phyloP scores from a whole-genome alignment of 2,888 invertebrate genomes.

The Drosophila ustulata region DNA sequence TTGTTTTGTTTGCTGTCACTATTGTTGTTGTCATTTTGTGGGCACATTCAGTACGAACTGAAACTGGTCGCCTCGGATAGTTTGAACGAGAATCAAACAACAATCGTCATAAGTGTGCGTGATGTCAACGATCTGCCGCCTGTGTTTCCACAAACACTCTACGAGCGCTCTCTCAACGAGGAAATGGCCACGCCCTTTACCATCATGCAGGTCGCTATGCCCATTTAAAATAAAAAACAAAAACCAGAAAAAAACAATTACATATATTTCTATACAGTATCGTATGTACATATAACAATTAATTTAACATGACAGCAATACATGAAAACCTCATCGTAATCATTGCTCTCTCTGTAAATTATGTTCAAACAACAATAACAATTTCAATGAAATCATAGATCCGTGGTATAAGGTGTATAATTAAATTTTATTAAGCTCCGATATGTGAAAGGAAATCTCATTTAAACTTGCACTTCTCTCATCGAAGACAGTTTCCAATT shows the following conservation, averaged over 20 bases:
- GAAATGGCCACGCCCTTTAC: constrained; percentile 91
- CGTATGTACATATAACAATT: constrained; percentile 47
- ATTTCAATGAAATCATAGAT: constrained; percentile 13
- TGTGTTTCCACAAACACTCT: constrained; percentile 89
- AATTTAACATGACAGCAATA: constrained; percentile 53
- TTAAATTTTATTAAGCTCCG: constrained; percentile 34
- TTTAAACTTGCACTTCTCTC: constrained; percentile 2
- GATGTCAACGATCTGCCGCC: constrained; percentile 97
- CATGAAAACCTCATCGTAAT: constrained; percentile 36
- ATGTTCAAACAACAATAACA: constrained; percentile 41
- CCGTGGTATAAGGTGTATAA: constrained; percentile 34
- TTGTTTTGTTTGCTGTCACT: constrained; percentile 1
- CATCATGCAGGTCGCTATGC: constrained; percentile 89
- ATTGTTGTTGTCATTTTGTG: constrained; percentile 22
- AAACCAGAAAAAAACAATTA: constrained; percentile 1
- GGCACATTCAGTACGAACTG: constrained; percentile 89
- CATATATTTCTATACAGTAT: constrained; percentile 10
- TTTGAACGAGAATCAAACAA: constrained; percentile 94
- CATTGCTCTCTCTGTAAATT: constrained; percentile 45
- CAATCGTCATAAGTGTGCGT: constrained; percentile 92
- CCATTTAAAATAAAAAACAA: constrained; percentile 1
- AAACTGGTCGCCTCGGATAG: constrained; percentile 96
- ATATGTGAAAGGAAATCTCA: constrained; percentile 21
- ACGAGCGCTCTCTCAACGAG: constrained; percentile 91
- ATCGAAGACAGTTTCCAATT: constrained; percentile 6